Evolutionary conservation across 2,113 vertebrate species (phyloP).

Genomic region (Lichenostomus cassidix): DNA sequence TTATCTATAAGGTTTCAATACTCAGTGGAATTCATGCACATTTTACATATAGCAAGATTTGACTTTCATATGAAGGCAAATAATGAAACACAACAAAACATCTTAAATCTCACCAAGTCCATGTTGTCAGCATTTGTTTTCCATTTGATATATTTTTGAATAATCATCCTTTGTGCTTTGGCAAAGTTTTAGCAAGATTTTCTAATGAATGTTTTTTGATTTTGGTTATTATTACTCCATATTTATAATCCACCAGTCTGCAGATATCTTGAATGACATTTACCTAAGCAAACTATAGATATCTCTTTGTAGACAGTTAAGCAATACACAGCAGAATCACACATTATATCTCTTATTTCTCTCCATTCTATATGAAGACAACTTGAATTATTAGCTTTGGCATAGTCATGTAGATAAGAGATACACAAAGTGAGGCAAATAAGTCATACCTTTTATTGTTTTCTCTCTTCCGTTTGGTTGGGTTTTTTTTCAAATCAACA

Average conservation of each 20-base stretch:
- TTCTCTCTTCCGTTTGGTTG: background rate
- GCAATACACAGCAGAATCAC: background rate
- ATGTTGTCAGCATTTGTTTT: background rate
- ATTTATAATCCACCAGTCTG: background rate
- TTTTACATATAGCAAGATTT: background rate
- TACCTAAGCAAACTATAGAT: background rate
- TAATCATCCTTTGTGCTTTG: background rate
- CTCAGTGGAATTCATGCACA: background rate
- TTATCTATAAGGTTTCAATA: background rate
- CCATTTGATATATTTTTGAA: background rate
- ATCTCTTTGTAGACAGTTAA: background rate
- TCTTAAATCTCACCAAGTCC: background rate
- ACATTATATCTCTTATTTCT: background rate
- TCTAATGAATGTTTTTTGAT: background rate
- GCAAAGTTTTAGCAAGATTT: background rate
- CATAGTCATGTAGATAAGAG: background rate
- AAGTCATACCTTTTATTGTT: background rate
- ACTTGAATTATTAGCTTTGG: background rate
- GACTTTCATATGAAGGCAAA: background rate
- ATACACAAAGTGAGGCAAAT: background rate
- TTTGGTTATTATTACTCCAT: background rate
- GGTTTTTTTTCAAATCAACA: fast-evolving
- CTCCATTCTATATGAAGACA: background rate
- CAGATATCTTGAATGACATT: background rate
- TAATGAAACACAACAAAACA: background rate